Evolutionary conservation across 2,888 invertebrate genomes (phyloP), one percentile per base, ranked within the genome.

Genomic region (Diarsia mendica): DNA sequence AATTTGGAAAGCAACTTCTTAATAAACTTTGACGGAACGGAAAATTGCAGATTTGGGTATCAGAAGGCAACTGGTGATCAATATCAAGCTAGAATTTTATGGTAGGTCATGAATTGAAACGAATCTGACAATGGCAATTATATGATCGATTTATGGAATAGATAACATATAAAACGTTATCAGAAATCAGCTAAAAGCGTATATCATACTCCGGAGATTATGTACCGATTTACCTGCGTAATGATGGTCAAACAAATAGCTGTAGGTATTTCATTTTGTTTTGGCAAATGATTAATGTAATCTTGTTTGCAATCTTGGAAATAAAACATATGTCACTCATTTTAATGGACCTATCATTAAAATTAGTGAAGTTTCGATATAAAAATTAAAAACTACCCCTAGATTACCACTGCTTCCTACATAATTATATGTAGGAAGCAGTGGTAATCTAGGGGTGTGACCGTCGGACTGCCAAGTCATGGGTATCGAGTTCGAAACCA

Each of bases 131-230:
- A 53, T n/a, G 13, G 18, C 20, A 67, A 53, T 48, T 18, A 4
- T 60, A 44, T 53, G 18, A 20, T 53, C 18, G n/a, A 68, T 70
- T 53, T 70, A 48, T 63, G 53, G 53, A 51, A 46, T 46, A 79
- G 64, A 65, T 65, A 64, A n/a, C 13, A 80, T 75, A 28, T 23
- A 74, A 46, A 67, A 55, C 33, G 23, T 64, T 74, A 67, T 78
- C 49, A 64, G 13, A 74, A 55, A 74, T 74, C 44, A 15, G 28
- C 4, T 67, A 67, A 67, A 63, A 46, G 49, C 63, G 63, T 63
- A 78, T 67, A 49, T 48, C 18, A 39, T 60, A 61, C 10, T 51
- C 39, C 39, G 13, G 51, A 6, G 5, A n/a, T 20, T 63, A 65
- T 6, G 9, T 23, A 48, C 15, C 23, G 33, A n/a, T n/a, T 39